Percentiles rank a stretch among this genome's conserved stretches.
These are phyloP conservation scores for Lamprotornis superbus DNA, from an alignment of 2,113 vertebrate genomes.

Conservation along the genomic window DNA sequence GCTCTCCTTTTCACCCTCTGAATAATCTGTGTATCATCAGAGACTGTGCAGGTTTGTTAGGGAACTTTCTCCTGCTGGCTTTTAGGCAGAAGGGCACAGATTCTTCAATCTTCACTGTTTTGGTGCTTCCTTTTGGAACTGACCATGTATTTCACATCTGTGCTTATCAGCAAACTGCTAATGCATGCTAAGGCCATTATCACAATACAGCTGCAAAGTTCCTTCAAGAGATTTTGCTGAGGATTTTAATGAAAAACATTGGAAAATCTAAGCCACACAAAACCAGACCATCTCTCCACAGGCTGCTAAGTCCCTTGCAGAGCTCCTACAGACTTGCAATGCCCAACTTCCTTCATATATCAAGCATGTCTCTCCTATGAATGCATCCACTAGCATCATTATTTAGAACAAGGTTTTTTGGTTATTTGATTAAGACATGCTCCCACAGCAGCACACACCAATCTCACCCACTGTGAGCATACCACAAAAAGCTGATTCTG, in stretches of 20 bases:
- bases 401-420: background rate
- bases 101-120: background rate
- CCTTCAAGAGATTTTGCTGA: background rate
- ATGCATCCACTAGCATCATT: background rate
- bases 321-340: background rate
- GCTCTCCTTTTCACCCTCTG: fast-evolving
- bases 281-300: background rate
- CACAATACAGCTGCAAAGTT: background rate
- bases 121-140: background rate
- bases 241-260: background rate
- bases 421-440: background rate
- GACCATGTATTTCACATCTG: fast-evolving
- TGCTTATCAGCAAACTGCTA: background rate
- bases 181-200: background rate
- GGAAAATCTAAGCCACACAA: background rate
- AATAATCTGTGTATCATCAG: background rate
- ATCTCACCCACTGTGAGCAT: background rate
- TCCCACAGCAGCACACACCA: background rate
- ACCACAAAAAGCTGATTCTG: background rate
- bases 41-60: background rate
- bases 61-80: background rate
- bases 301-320: background rate
- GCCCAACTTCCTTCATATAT: background rate
- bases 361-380: background rate
- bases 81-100: background rate